phyloP scores from a whole-genome alignment of 2,888 invertebrate species.

The Rotaria macrura region DNA sequence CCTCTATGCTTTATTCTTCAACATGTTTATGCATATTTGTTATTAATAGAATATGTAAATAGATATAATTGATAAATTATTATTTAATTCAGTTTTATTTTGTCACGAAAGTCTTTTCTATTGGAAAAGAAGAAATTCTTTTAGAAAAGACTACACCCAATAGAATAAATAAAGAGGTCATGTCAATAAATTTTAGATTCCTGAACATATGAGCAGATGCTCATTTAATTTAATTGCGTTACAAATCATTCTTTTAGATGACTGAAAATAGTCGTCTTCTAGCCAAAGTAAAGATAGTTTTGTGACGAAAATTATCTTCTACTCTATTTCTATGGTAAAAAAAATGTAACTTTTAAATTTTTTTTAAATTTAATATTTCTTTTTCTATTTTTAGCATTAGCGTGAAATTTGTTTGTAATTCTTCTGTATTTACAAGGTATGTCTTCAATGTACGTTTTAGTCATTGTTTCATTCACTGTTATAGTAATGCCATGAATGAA shows the following conservation, averaged over 20 bases:
- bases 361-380: too few relatives aligned
- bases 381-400: too few relatives aligned
- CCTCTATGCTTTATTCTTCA: background rate
- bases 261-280: background rate
- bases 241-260: background rate
- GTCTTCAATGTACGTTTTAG: background rate
- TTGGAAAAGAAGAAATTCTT: background rate
- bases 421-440: background rate
- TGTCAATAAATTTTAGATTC: background rate
- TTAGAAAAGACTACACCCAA: background rate
- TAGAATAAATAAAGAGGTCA: background rate
- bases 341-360: background rate
- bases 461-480: background rate
- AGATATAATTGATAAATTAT: background rate
- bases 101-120: background rate
- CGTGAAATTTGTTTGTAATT: background rate
- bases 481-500: too few relatives aligned
- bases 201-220: background rate
- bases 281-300: too few relatives aligned
- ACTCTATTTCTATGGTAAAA: too few relatives aligned
- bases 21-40: background rate
- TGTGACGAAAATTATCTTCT: too few relatives aligned
- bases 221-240: background rate
- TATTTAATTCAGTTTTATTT: background rate
- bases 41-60: background rate